These are phyloP conservation scores for Hyposoter dolosus DNA, from an alignment of 2,888 invertebrate genomes.

Conservation along the genomic window DNA sequence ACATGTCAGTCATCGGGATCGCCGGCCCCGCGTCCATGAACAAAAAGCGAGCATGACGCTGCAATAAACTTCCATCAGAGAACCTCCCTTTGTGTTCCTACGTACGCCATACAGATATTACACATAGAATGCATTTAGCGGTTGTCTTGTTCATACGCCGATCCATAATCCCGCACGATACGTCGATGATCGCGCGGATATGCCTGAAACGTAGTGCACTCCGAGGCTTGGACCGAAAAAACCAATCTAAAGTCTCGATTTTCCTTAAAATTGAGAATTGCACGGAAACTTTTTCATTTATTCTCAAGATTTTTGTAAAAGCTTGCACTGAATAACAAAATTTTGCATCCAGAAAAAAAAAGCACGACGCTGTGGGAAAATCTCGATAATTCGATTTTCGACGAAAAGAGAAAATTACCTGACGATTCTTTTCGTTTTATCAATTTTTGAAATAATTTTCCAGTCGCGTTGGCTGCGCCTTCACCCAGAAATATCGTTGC, in stretches of 20 bases:
- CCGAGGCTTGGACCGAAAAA: not conserved
- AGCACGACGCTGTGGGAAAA: no score
- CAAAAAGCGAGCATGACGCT: not conserved
- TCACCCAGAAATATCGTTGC: no score
- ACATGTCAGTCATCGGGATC: conserved; percentile 55
- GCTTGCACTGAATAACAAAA: not conserved
- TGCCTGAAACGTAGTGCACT: not conserved
- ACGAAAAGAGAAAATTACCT: no score
- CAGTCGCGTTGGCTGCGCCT: no score
- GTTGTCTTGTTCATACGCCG: conserved; percentile 2
- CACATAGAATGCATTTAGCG: not conserved
- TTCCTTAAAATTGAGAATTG: not conserved
- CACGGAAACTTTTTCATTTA: not conserved
- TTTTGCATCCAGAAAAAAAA: no score
- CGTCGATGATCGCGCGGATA: not conserved
- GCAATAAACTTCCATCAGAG: conserved; percentile 14
- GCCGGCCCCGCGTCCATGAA: not conserved
- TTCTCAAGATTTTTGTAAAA: not conserved
- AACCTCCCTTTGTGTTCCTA: not conserved
- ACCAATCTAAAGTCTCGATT: not conserved
- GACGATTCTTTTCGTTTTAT: no score
- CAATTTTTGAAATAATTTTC: no score
- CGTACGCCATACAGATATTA: not conserved
- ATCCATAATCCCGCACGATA: not conserved
- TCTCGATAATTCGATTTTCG: no score